Evolutionary conservation across 2,113 vertebrate genomes (phyloP).

Genomic region (Hippocampus guttulatus): DNA sequence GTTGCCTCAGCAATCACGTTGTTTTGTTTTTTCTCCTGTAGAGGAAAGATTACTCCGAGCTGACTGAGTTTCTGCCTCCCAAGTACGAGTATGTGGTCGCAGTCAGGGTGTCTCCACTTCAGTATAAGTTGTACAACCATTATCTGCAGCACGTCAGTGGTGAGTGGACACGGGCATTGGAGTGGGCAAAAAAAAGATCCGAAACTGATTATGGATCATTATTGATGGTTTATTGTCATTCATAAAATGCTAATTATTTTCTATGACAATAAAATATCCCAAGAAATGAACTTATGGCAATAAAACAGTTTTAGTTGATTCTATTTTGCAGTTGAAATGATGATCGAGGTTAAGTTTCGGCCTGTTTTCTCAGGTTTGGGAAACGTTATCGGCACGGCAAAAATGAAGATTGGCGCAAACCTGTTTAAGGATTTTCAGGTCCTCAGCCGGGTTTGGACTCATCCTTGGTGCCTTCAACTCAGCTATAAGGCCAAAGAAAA

Average conservation of each 20-base stretch:
- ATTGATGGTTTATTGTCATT: neutral
- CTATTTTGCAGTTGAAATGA: too few relatives aligned
- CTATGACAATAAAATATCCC: too few relatives aligned
- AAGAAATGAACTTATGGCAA: too few relatives aligned
- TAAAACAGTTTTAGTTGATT: too few relatives aligned
- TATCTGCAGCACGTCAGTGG: slow-evolving; percentile 88
- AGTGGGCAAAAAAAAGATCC: neutral
- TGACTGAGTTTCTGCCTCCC: slow-evolving; percentile 93
- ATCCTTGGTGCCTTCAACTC: slow-evolving; percentile 96
- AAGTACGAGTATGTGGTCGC: slow-evolving; percentile 92
- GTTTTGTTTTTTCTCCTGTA: slow-evolving; percentile 38
- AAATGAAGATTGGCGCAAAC: slow-evolving; percentile 79
- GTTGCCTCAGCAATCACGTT: neutral
- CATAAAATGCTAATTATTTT: too few relatives aligned
- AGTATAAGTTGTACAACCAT: slow-evolving; percentile 85
- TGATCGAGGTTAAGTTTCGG: too few relatives aligned
- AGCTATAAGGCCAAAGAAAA: slow-evolving; percentile 84
- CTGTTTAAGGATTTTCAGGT: slow-evolving; percentile 97
- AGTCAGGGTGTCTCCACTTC: slow-evolving; percentile 84
- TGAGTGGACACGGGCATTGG: slow-evolving; percentile 41
- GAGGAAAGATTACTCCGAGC: slow-evolving; percentile 91
- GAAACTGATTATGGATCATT: neutral
- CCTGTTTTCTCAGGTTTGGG: slow-evolving; percentile 61
- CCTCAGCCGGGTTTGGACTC: slow-evolving; percentile 91
- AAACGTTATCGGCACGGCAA: slow-evolving; percentile 61